Base-by-base conservation (phyloP, 2,888 invertebrate species). In the Sicus ferrugineus region DNA sequence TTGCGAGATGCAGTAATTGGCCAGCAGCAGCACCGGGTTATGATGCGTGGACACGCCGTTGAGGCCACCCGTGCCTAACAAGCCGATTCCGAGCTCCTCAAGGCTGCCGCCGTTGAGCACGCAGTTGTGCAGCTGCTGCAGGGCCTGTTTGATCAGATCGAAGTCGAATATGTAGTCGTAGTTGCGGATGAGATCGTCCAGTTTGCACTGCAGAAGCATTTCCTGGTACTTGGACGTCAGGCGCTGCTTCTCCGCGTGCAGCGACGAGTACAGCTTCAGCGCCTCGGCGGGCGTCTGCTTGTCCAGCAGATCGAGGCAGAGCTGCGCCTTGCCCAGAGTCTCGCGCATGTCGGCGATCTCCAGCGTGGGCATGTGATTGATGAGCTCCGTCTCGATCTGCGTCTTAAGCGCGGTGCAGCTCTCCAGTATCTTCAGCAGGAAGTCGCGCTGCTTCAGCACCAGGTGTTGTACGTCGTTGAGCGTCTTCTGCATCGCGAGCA, bases 1-100 rank as follows among this genome's bases (percentile, higher is more conserved):
- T 80, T 91, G 91, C 21, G 91, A 90, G 88, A 91, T 90, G 83
- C 92, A 93, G 81, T 92, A 92, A 81, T 93, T 93, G 67, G 91
- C 91, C 72, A 93, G 87, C 79, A 92, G 89, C 74, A 92, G 85
- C 52, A 92, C 89, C 6, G 92, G 91, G 79, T 92, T 91, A 76
- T 90, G 89, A 72, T 89, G 88, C 9, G 73, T 67, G 11, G 46
- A 58, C 34, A 70, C 84, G 63, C 86, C 80, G 62, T 86, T 80
- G 65, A 89, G 88, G 70, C 88, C 72, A 30, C 62, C 34, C 69
- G 16, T 46, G 64, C 28, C 66, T 85, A 62, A 56, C 11, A 66
- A 67, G 2, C 71, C 59, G 9, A 68, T 68, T 16, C 70, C 73
- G 52, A 74, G 72, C 28, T 70, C 66, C 31, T 74, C 75, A 19